Evolutionary conservation across 1,140 invertebrate genomes (phyloP), one percentile per base, ranked within the genome.

Genomic region (Manduca sexta): DNA sequence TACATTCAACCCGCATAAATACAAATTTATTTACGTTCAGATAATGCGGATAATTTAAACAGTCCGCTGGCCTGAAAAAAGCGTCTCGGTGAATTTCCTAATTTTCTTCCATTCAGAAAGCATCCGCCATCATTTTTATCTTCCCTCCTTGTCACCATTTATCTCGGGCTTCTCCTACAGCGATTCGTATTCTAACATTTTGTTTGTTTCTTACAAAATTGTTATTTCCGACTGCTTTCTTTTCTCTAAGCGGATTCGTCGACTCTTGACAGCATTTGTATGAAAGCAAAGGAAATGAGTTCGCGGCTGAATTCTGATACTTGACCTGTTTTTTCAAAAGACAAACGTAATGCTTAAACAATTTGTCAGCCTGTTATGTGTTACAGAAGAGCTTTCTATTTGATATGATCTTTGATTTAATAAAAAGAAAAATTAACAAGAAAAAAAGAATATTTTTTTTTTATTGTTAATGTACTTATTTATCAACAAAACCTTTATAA

Each of bases 141-240:
- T 74, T 67, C 75, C 75, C 74, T 75, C 66, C 55, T 55, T 73
- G 71, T 71, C 71, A 73, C 63, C 67, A 71, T 82, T 80, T 81
- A 84, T 84, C 77, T 80, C 66, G 56, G 71, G 59, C 64, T 65
- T 64, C 67, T 70, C 47, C 50, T 71, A 73, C 67, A 68, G 59
- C 56, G 69, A 73, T 71, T 74, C 66, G 60, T 63, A 52, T 71
- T 71, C 71, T 74, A 72, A 75, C 69, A 74, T 79, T 84, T 79
- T 80, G 72, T 78, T 83, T 83, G 72, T 81, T 81, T 81, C 75
- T 74, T 73, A 69, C 69, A 52, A 78, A 82, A 79, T 81, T 82
- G 74, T 81, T 81, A 82, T 84, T 82, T 84, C 77, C 78, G 74
- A 46, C 49, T 72, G 69, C 62, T 79, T 82, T 77, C 71, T 73